Evolutionary conservation across 2,113 vertebrate genomes (phyloP).

Genomic region (Bubo scandiacus): DNA sequence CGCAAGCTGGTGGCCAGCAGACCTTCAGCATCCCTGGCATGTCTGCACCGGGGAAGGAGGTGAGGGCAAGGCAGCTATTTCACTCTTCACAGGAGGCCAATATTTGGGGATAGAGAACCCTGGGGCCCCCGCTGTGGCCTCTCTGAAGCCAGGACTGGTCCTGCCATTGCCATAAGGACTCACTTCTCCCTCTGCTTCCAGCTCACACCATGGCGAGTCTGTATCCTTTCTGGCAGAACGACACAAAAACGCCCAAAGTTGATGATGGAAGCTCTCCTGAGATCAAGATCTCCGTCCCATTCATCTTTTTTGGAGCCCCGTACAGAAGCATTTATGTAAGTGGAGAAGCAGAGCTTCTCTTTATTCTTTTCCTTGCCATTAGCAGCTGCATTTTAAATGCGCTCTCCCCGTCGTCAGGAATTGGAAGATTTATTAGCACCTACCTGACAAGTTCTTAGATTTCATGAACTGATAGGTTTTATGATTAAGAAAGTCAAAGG

Average conservation of each 20-base stretch:
- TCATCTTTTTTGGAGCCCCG: slow-evolving; percentile 86
- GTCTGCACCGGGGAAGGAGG: rapidly evolving
- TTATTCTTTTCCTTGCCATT: slow-evolving; percentile 2
- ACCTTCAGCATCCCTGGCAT: rapidly evolving
- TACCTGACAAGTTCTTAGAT: slow-evolving; percentile 68
- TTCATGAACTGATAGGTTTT: slow-evolving; percentile 76
- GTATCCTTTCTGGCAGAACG: slow-evolving; percentile 85
- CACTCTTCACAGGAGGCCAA: rapidly evolving
- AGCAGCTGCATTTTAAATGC: slow-evolving; percentile 43
- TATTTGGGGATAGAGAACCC: no score
- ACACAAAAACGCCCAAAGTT: slow-evolving; percentile 92
- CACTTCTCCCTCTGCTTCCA: slow-evolving; percentile 56
- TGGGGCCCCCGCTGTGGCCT: rapidly evolving
- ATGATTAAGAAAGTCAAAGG: slow-evolving; percentile 79
- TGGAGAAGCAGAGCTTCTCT: neutral
- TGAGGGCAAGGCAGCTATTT: neutral
- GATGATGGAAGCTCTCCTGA: slow-evolving; percentile 96
- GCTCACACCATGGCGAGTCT: slow-evolving; percentile 80
- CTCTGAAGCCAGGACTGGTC: neutral
- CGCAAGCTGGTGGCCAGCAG: neutral
- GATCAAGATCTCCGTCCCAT: slow-evolving; percentile 83
- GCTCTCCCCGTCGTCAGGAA: neutral
- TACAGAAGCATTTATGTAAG: slow-evolving; percentile 94
- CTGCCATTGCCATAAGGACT: neutral
- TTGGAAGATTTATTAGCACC: slow-evolving; percentile 64